These are phyloP conservation scores for Poecilia latipinna DNA, from an alignment of 2,113 vertebrate genomes.

Conservation along the genomic window DNA sequence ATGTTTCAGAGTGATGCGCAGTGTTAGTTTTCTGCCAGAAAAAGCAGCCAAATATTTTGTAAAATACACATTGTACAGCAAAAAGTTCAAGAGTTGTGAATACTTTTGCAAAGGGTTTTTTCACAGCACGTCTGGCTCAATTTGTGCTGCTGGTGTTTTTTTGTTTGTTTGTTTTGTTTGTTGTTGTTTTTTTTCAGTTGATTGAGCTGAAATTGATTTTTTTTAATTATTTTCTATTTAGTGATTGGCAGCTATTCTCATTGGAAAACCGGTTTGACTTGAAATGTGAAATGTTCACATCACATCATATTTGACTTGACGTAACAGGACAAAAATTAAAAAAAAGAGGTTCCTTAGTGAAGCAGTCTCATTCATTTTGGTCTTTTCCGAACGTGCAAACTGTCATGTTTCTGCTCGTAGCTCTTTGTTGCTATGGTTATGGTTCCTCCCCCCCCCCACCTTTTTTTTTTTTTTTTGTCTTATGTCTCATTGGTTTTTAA, in stretches of 20 bases:
- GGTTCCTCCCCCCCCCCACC: conserved; percentile 27
- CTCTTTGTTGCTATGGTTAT: conserved; percentile 70
- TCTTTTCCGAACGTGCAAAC: conserved; percentile 51
- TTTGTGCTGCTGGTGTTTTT: conserved; percentile 11
- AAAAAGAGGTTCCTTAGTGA: conserved; percentile 62
- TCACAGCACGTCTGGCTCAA: background rate
- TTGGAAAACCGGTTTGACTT: background rate
- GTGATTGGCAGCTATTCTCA: background rate
- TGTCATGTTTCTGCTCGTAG: conserved; percentile 49
- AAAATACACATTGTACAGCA: background rate
- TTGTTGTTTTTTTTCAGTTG: background rate
- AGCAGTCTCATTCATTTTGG: conserved; percentile 60
- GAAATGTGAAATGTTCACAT: background rate
- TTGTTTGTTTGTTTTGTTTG: too few relatives aligned
- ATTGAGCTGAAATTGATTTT: background rate
- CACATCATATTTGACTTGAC: conserved; percentile 21
- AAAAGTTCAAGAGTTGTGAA: background rate
- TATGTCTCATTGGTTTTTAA: conserved; percentile 72
- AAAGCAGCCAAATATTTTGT: background rate
- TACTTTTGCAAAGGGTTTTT: too few relatives aligned
- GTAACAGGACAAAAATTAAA: background rate
- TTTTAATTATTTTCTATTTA: conserved; percentile 1
- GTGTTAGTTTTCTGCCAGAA: background rate
- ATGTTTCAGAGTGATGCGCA: background rate
- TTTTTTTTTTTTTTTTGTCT: conserved; percentile 45